Evolutionary conservation across 2,888 invertebrate genomes (phyloP), one percentile per base, ranked within the genome.

Genomic region (Rutpela maculata): DNA sequence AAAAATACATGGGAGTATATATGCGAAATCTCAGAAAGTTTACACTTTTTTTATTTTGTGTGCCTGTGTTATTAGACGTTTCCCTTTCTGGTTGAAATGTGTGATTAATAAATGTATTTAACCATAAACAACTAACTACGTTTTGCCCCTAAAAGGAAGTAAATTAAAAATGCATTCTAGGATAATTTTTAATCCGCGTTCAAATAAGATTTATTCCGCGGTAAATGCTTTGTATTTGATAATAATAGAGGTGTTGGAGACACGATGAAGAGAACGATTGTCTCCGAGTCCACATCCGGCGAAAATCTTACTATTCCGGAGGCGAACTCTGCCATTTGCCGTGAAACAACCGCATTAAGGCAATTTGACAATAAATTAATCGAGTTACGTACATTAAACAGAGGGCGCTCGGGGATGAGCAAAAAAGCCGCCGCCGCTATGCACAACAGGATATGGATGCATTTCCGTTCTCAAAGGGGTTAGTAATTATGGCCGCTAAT

Each of bases 381-480:
- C 89, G 87, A 88, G 88, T 90, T 89, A 89, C 89, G 85, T 86
- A 87, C 89, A 87, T 88, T 90, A 89, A 89, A 88, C 88, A 87
- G 85, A 85, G 88, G 89, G 88, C 88, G 87, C 87, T 88, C 81
- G 80, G 85, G 84, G 84, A 82, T 74, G 81, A 81, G 80, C 80
- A 81, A 83, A 84, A 80, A 80, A 82, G 82, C 77, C 80, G 67
- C 75, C 81, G 86, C 83, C 87, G 86, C 88, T 87, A 87, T 88
- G 87, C 87, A 88, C 89, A 89, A 89, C 93, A 92, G 93, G 93
- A 93, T 93, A 93, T 93, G 92, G 93, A 92, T 92, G 92, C 92
- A 93, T 93, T 93, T 93, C 93, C 93, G 92, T 91, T 90, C 90
- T 91, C 91, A 91, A 91, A 91, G 90, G 91, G 91, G 90, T 90